phyloP scores from a whole-genome alignment of 2,113 vertebrate species.

The Micronisus gabar region DNA sequence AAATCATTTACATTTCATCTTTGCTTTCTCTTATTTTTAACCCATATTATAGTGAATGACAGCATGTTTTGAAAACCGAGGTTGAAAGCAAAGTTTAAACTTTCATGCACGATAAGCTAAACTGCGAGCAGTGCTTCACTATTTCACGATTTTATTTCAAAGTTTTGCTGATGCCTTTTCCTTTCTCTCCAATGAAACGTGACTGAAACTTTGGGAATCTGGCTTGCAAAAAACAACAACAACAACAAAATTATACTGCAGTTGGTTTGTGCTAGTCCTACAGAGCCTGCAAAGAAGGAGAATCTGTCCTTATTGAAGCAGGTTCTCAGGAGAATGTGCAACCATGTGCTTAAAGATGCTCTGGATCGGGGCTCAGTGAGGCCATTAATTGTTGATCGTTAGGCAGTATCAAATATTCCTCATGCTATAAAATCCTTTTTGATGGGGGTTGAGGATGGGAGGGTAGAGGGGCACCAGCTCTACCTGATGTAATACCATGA shows the following conservation, averaged over 20 bases:
- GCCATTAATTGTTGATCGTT: background rate
- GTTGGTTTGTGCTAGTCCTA: background rate
- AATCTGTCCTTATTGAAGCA: background rate
- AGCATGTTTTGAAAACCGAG: constrained; percentile 13
- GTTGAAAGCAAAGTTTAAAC: constrained; percentile 60
- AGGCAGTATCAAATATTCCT: background rate
- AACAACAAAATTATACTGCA: background rate
- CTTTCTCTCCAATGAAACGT: background rate
- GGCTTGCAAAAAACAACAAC: background rate
- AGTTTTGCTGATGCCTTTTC: constrained; percentile 9
- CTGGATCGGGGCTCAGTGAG: background rate
- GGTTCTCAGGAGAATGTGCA: background rate
- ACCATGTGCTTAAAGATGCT: background rate
- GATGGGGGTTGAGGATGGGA: background rate
- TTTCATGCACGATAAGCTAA: constrained; percentile 54
- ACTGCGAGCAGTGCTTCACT: constrained; percentile 18
- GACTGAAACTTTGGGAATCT: background rate
- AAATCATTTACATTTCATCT: constrained; percentile 68
- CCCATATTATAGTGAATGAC: background rate
- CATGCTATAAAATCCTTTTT: background rate
- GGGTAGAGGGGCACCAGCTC: background rate
- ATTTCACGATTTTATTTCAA: constrained; percentile 14
- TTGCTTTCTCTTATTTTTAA: constrained; percentile 64
- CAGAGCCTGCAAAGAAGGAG: background rate
- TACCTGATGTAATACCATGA: background rate